Base-by-base conservation (phyloP, 1,140 invertebrate species). In the Euura saliciscinereae region DNA sequence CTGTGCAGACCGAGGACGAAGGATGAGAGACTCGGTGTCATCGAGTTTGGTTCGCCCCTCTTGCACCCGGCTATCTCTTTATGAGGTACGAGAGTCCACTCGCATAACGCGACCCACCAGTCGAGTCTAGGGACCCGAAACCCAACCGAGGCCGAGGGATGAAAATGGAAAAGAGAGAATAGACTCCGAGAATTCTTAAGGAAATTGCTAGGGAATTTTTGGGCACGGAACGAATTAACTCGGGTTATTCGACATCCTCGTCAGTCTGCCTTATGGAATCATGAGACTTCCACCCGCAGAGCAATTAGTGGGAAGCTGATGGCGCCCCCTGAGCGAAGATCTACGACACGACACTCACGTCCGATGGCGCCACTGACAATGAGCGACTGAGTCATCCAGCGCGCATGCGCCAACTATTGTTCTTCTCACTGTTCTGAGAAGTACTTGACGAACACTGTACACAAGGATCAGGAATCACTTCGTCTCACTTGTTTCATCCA, bases 81-180 rank as follows among this genome's bases (percentile, higher is more conserved):
- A 69, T 69, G 68, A 69, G 42, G 45, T 69, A 44, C 68, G 68
- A 46, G 68, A 69, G 68, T 69, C 68, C 44, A 69, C 68, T 69
- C 44, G 43, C 44, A 67, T 67, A 69, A 69, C 44, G 28, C 4
- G 44, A 11, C 4, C 45, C 44, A 3, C 68, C 6, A 44, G 51
- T 11, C 8, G 5, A 59, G 13, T n/a, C 51, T 59, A n/a, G 51
- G 51, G 13, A 59, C 51, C 51, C 51, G 5, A 28, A 28, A 28
- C 28, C 28, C 51, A n/a, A n/a, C 10, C 8, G 51, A 59, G 13
- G 51, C 51, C 51, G 13, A 3, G 13, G 51, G 51, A n/a, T 59
- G 5, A n/a, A 59, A 59, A 6, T n/a, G 5, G 51, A 0, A n/a
- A 28, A 28, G 28, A 28, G 28, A 28, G 51, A n/a, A 59, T 6